Evolutionary conservation across 1,140 invertebrate genomes (phyloP), one percentile per base, ranked within the genome.

Genomic region (Lethocerus indicus): DNA sequence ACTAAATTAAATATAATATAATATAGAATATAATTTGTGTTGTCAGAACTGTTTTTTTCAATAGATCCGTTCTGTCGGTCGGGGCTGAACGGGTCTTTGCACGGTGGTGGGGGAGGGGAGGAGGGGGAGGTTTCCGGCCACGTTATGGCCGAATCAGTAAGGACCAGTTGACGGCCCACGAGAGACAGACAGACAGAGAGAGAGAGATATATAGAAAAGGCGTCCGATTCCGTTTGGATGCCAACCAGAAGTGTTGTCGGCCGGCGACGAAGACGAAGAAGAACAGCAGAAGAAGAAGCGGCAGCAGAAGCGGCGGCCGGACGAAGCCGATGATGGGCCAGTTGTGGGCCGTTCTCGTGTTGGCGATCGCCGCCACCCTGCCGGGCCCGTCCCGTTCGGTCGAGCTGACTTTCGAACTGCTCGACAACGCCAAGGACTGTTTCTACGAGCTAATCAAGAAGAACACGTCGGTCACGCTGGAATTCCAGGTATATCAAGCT

Each of bases 341-440:
- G n/a, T n/a, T n/a, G n/a, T n/a, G n/a, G n/a, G n/a, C n/a, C n/a
- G n/a, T n/a, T n/a, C n/a, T n/a, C 40, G 23, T 23, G 3, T 24
- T 24, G 26, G 5, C 23, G n/a, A 3, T 24, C n/a, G 2, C 26
- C 2, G 23, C 26, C 21, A 21, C n/a, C 21, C 26, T 20, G 5
- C 2, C 26, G 13, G n/a, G 26, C n/a, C 25, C 7, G 20, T 16
- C 26, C 7, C 9, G 6, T 20, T 48, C 51, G 50, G 82, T 84
- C 12, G 95, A 99, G 68, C 71, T 98, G 62, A 98, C 94, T 50
- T 99, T 99, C 68, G 95, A 98, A 70, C 73, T 99, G 50, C 84
- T 90, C 2, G 95, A 99, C 67, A 98, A 90, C 68, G 91, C 90
- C 53, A 87, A 87, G 70, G 88, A 98, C 70, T 99, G 96, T 71